phyloP scores from a whole-genome alignment of 2,797 vertebrate species.

The Neosalanx taihuensis region DNA sequence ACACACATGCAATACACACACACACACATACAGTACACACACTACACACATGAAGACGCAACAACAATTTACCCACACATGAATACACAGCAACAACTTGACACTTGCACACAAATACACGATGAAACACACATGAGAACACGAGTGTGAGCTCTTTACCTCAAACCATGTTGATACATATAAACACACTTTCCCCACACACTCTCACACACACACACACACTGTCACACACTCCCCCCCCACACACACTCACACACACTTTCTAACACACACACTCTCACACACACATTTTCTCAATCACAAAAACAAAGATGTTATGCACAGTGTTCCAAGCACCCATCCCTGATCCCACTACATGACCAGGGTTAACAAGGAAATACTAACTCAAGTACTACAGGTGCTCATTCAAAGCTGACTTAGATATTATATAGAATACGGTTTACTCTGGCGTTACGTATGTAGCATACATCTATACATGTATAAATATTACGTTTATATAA shows the following conservation, averaged over 20 bases:
- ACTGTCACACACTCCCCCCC: background rate
- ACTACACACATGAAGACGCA: background rate
- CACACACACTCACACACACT: constrained; percentile 14
- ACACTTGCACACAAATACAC: constrained; percentile 1
- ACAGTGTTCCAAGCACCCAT: constrained; percentile 32
- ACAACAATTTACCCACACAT: background rate
- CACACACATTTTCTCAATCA: constrained; percentile 52
- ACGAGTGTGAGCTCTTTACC: background rate
- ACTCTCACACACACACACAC: background rate
- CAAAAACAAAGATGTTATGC: constrained; percentile 57
- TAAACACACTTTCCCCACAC: too few species aligned
- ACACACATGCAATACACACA: constrained; percentile 8
- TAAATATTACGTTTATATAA: too few species aligned
- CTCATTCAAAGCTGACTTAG: too few species aligned
- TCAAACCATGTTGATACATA: too few species aligned
- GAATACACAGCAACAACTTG: too few species aligned
- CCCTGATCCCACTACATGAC: too few species aligned
- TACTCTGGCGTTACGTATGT: too few species aligned
- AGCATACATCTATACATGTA: too few species aligned
- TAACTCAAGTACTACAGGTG: too few species aligned
- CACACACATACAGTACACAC: background rate
- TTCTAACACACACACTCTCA: constrained; percentile 16
- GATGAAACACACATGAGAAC: background rate
- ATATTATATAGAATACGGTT: too few species aligned
- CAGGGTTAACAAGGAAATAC: too few species aligned